Conservation (phyloP, 2,888 invertebrate species). For the Nymphalis polychloros region DNA sequence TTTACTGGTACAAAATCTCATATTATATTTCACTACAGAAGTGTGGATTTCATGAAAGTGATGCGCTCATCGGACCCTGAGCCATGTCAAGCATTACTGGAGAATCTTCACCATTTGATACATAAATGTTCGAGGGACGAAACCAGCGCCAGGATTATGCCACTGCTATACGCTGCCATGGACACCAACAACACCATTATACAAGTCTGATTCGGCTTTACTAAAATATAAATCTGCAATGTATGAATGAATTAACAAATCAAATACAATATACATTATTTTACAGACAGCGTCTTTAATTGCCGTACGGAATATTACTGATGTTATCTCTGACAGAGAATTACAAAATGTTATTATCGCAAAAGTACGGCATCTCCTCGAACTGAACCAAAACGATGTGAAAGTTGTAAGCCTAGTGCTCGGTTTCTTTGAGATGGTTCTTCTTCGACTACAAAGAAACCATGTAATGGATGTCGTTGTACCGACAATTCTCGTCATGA, state of each 20-base stretch:
- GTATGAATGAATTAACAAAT: no score
- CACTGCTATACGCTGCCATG: constrained; percentile 92
- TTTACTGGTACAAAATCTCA: no score
- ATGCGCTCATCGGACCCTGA: constrained; percentile 90
- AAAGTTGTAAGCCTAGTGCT: constrained; percentile 90
- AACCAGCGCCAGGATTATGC: constrained; percentile 90
- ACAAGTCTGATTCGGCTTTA: constrained; percentile 83
- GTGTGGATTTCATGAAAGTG: constrained; percentile 81
- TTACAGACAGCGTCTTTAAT: constrained; percentile 92
- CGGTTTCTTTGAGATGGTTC: constrained; percentile 89
- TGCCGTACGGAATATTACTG: constrained; percentile 92
- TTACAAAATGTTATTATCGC: constrained; percentile 90
- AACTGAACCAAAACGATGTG: constrained; percentile 89
- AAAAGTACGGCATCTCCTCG: constrained; percentile 90
- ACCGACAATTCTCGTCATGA: constrained; percentile 92
- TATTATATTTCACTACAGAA: constrained; percentile 29
- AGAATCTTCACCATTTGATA: constrained; percentile 93
- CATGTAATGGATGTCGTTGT: constrained; percentile 95
- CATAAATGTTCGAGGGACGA: constrained; percentile 92
- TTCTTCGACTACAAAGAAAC: constrained; percentile 91
- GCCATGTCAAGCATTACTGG: constrained; percentile 91
- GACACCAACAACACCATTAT: constrained; percentile 94
- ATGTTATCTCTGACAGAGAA: constrained; percentile 90
- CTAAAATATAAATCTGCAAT: constrained; percentile 16
- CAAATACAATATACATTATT: not conserved